These are phyloP conservation scores for Nematostella vectensis DNA, from an alignment of 92 coral and sea anemone genomes.

Conservation along the genomic window DNA sequence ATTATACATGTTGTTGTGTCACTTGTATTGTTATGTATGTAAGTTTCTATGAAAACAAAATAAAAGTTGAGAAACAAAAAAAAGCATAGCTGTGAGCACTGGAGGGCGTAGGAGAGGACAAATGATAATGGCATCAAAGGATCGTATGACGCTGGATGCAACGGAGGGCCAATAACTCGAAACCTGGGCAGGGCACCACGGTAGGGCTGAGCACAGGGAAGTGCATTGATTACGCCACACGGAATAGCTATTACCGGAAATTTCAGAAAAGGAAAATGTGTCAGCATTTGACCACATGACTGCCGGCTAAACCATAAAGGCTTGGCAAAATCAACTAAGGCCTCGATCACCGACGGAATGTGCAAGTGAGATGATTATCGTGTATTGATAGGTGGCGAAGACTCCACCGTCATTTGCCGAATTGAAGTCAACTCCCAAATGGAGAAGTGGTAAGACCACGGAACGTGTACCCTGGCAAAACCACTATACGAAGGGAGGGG, in stretches of 20 bases:
- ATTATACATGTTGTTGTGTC: no score
- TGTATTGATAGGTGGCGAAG: conserved; percentile 2
- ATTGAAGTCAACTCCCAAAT: not conserved
- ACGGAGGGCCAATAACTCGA: conserved; percentile 7
- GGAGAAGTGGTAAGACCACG: conserved; percentile 18
- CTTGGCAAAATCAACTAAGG: not conserved
- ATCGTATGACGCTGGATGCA: conserved; percentile 13
- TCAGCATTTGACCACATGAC: not conserved
- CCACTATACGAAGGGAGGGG: conserved; percentile 2
- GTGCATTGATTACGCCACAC: conserved; percentile 6
- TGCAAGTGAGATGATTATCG: not conserved
- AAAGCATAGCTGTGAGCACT: not conserved
- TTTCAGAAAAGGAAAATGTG: not conserved
- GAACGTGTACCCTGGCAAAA: not conserved
- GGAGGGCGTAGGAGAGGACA: not conserved
- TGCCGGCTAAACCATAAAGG: not conserved
- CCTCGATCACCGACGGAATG: not conserved
- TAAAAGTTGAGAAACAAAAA: no score
- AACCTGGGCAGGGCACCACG: conserved; percentile 10
- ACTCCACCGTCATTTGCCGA: not conserved
- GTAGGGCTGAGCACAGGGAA: conserved; percentile 10
- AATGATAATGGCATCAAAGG: not conserved
- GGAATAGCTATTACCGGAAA: conserved; percentile 5
- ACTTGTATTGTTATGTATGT: no score
- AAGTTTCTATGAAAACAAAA: no score